Evolutionary conservation across 1,140 invertebrate species (phyloP).

Genomic region (Popillia japonica): DNA sequence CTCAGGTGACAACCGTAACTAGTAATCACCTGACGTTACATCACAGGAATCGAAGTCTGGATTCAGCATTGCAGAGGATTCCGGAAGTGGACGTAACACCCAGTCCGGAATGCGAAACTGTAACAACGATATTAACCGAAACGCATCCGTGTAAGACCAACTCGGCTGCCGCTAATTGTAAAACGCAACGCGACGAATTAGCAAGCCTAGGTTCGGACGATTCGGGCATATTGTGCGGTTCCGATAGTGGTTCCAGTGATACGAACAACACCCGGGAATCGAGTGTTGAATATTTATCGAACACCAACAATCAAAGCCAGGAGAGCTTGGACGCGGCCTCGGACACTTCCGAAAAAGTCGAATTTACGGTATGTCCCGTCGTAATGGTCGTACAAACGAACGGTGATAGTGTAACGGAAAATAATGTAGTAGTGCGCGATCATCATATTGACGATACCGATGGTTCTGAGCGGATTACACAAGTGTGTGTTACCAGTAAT

Average conservation of each 20-base stretch:
- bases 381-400: background rate
- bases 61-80: constrained; percentile 85
- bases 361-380: background rate
- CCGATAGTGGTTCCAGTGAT: constrained; percentile 66
- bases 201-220: constrained; percentile 85
- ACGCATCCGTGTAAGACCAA: constrained; percentile 41
- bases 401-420: constrained; percentile 11
- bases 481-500: constrained; percentile 29
- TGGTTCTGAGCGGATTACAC: constrained; percentile 12
- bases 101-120: constrained; percentile 76
- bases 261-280: constrained; percentile 55
- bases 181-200: constrained; percentile 69
- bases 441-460: background rate
- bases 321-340: constrained; percentile 77
- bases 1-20: constrained; percentile 65
- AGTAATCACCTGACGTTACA: constrained; percentile 71
- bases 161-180: constrained; percentile 38
- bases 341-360: constrained; percentile 58
- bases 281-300: constrained; percentile 61
- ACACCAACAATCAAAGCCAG: constrained; percentile 63
- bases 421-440: constrained; percentile 33
- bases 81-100: constrained; percentile 84
- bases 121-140: constrained; percentile 53
- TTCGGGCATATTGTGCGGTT: constrained; percentile 81
- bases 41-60: constrained; percentile 86